These are phyloP conservation scores for Babyrousa celebensis DNA, from an alignment of 2,797 vertebrate genomes.

Conservation along the genomic window DNA sequence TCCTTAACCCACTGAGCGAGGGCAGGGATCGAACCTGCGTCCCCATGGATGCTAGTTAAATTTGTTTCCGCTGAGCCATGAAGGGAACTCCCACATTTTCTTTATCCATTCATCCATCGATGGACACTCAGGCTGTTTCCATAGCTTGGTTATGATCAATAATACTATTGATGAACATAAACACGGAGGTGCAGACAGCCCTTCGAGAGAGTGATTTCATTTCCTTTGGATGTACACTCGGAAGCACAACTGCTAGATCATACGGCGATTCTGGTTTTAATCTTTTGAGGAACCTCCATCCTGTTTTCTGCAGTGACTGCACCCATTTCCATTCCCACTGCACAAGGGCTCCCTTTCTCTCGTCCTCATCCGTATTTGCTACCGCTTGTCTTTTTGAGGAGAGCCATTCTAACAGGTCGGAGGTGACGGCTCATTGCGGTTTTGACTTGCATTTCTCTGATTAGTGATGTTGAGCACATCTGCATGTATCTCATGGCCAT, in stretches of 20 bases:
- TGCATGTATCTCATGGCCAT: background rate
- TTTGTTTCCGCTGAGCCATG: too few relatives aligned
- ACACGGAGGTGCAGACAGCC: background rate
- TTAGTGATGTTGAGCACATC: background rate
- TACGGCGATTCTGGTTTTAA: background rate
- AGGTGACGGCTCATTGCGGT: background rate
- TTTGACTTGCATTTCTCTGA: background rate
- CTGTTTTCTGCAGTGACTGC: background rate
- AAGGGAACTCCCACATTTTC: background rate
- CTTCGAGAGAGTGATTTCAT: background rate
- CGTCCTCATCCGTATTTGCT: background rate
- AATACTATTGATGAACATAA: background rate
- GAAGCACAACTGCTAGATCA: background rate
- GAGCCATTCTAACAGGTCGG: background rate
- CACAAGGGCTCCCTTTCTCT: background rate
- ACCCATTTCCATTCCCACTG: background rate
- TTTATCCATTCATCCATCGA: background rate
- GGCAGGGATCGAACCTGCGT: too few relatives aligned
- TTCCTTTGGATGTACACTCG: background rate
- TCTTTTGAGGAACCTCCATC: background rate
- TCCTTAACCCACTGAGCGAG: too few relatives aligned
- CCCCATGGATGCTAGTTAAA: too few relatives aligned
- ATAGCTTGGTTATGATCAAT: slow-evolving; percentile 11
- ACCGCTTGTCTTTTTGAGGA: background rate
- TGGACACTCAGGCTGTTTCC: background rate